These are phyloP conservation scores for Apamea sordens DNA, from an alignment of 2,888 invertebrate species.

Conservation along the genomic window DNA sequence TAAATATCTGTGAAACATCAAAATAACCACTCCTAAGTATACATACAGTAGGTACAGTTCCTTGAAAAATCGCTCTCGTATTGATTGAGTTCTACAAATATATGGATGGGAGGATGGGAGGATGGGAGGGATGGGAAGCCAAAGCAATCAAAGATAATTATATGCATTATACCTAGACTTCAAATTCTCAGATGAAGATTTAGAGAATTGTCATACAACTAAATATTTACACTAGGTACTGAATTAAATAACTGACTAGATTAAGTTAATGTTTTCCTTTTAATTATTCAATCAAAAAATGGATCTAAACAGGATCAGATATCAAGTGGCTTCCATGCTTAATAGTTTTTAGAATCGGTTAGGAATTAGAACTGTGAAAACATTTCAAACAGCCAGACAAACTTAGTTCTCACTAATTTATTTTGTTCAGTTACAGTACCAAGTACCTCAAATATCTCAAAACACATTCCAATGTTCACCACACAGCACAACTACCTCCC, in stretches of 20 bases:
- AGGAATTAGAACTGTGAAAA: neutral
- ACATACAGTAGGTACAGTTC: neutral
- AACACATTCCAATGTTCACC: conserved; percentile 11
- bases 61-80: neutral
- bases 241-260: neutral
- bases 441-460: neutral
- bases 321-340: neutral
- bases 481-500: conserved; percentile 5
- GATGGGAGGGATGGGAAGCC: conserved; percentile 1
- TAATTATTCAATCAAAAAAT: neutral
- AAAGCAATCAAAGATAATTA: neutral
- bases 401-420: neutral
- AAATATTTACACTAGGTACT: neutral
- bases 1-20: neutral
- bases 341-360: neutral
- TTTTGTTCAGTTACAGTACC: neutral
- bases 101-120: too few relatives aligned
- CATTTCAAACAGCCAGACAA: neutral
- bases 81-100: conserved; percentile 6
- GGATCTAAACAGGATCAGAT: neutral
- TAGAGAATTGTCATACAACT: neutral
- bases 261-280: neutral
- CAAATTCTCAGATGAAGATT: neutral
- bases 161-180: neutral
- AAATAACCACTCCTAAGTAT: neutral